Base-by-base conservation (phyloP, 23 tunicate genomes). In the Botrylloides violaceus region DNA sequence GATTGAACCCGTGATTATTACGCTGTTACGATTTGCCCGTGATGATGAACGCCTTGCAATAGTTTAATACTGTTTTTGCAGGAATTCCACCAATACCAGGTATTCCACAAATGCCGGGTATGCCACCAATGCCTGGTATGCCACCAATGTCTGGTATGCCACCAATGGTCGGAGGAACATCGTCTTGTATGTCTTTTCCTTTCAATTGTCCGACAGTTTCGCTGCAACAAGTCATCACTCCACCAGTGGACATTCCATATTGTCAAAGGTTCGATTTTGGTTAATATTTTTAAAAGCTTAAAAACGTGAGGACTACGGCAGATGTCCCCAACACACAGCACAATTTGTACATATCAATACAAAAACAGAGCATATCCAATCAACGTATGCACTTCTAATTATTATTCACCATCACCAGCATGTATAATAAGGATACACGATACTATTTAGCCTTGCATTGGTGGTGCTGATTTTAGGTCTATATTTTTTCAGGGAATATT, bases 181-280 rank as follows among this genome's bases (percentile, higher is more conserved):
- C 70, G 20, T 19, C 32, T 28, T 63, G 70, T 28, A 4, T 29
- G 35, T 19, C 33, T 29, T 63, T 63, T 63, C 70, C 70, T 3
- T 63, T 63, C 35, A 63, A 63, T 9, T 63, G 70, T 31, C 70
- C 70, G 7, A 31, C 36, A 29, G 35, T 63, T 26, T 27, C 70
- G 3, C 18, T 63, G 32, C 35, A 63, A 3, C 35, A 63, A 7
- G 29, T 63, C 29, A 27, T 63, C 23, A 63, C 33, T 29, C 70
- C 70, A 31, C 70, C 70, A 3, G 36, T 63, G 3, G 33, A 63
- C 70, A 63, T 63, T 63, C 70, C 70, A 4, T 63, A 63, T 28
- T 63, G 70, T 28, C 70, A 29, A 63, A 63, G 70, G 70, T 63
- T 25, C n/a, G n/a, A n/a, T n/a, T n/a, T n/a, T n/a, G n/a, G n/a